Evolutionary conservation across 2,797 vertebrate genomes (phyloP), one percentile per base, ranked within the genome.

Genomic region (Epinephelus coioides): DNA sequence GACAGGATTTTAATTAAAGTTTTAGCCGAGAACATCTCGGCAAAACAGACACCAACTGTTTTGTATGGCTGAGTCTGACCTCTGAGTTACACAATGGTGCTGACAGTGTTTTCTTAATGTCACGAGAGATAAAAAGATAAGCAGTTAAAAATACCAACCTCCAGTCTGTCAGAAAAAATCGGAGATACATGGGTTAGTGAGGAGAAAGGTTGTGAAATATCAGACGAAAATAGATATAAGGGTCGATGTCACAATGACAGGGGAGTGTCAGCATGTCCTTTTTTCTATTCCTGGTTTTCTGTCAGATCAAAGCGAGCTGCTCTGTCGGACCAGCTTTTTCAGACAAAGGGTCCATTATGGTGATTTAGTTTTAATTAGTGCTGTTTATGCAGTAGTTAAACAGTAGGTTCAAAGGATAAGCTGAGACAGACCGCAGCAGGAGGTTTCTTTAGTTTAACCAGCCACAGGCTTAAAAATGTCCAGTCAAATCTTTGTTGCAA

Each of bases 291-390:
- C 62, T n/a, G 5, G 43, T 68, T 62, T 67, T 73, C 34, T 34
- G 34, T 34, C 19, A 14, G 59, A 87, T 84, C 70, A 81, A 86
- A 89, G 74, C 44, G 38, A 19, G 60, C 50, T 19, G 7, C 62
- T 56, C 47, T 56, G 59, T 74, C 60, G 49, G 49, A 79, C 60
- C 59, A 27, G n/a, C 49, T 62, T 69, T 65, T 47, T 27, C 4
- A 82, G 64, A 78, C 71, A 54, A 73, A 76, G 57, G 25, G 9
- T 75, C 54, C 53, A 69, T 70, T 73, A 79, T 73, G 43, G 51
- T 73, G 78, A 83, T 86, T 70, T 66, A 6, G 12, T 66, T 74
- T 81, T 69, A 83, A 79, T 88, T 76, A 65, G 30, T 23, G n/a
- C 47, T 70, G 53, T 74, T 83, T 83, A 73, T 67, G 44, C 17